A percentile compares a stretch with the other conserved stretches of the same genome.
phyloP scores from a whole-genome alignment of 1,140 invertebrate species.

The Aphaenogaster rudis region DNA sequence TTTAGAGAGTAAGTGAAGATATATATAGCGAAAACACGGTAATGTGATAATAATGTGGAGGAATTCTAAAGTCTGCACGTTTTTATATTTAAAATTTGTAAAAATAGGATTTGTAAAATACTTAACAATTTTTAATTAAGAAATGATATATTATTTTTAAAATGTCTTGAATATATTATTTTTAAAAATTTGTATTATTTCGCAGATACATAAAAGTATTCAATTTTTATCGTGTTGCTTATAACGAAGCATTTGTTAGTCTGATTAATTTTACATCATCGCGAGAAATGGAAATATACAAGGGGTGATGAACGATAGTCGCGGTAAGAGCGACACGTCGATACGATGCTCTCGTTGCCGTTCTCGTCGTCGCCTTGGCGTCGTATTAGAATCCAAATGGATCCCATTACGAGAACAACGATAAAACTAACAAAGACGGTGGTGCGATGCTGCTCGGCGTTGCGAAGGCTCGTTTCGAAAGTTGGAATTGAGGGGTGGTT shows the following conservation, averaged over 20 bases:
- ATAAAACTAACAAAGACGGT: constrained; percentile 84
- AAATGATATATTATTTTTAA: not conserved
- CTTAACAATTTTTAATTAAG: not conserved
- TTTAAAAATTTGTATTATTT: not conserved
- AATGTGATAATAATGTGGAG: not conserved
- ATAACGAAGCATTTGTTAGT: not conserved
- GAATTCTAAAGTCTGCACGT: not conserved
- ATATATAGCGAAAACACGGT: not conserved
- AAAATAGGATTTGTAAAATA: not conserved
- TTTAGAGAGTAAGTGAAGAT: not conserved
- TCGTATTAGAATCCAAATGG: constrained; percentile 83
- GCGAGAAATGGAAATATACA: constrained; percentile 5
- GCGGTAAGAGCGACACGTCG: constrained; percentile 5
- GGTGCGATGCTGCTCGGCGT: constrained; percentile 62
- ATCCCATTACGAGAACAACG: constrained; percentile 82
- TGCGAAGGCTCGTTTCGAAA: constrained; percentile 69
- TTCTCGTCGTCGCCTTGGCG: constrained; percentile 69
- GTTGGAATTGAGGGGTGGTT: constrained; percentile 75
- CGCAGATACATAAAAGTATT: not conserved
- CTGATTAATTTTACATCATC: not conserved
- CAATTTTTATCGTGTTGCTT: not conserved
- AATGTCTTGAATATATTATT: not conserved
- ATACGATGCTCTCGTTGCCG: constrained; percentile 60
- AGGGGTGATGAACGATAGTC: not conserved
- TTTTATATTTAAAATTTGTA: not conserved